Percentiles rank a stretch among this genome's conserved stretches.
These are phyloP conservation scores for Hyposmocoma kahamanoa DNA, from an alignment of 1,140 invertebrate genomes.

Conservation along the genomic window DNA sequence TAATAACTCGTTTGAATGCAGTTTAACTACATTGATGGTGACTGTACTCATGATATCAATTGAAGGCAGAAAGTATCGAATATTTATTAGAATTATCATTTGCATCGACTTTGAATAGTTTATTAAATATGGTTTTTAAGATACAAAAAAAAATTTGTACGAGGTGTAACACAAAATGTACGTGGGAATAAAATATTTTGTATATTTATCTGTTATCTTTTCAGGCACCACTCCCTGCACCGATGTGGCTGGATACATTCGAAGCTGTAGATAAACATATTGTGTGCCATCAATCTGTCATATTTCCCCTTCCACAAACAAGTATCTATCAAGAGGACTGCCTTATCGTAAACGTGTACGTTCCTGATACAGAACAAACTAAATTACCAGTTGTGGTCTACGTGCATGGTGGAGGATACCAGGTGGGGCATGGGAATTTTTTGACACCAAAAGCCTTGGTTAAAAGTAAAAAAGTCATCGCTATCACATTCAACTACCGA, in stretches of 20 bases:
- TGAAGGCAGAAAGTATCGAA: not conserved
- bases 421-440: slow-evolving; percentile 16
- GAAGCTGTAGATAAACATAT: slow-evolving; percentile 33
- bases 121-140: not conserved
- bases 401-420: slow-evolving; percentile 19
- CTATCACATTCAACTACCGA: slow-evolving; percentile 33
- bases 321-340: slow-evolving; percentile 39
- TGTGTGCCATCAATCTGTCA: slow-evolving; percentile 32
- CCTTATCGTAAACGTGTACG: slow-evolving; percentile 20
- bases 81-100: not conserved
- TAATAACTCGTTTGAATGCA: too few relatives aligned
- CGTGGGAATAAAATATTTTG: not conserved
- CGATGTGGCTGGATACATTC: slow-evolving; percentile 21
- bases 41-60: not conserved
- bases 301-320: not conserved
- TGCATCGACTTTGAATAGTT: not conserved
- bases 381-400: slow-evolving; percentile 17
- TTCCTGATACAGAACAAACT: slow-evolving; percentile 10
- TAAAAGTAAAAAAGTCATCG: slow-evolving; percentile 23
- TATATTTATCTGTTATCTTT: slow-evolving; percentile 3
- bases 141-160: not conserved
- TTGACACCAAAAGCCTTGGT: slow-evolving; percentile 22
- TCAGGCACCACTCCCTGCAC: slow-evolving; percentile 33
- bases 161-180: not conserved
- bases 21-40: too few relatives aligned